Evolutionary conservation across 2,797 vertebrate species (phyloP), one percentile per base, ranked within the genome.

Genomic region (Coranthus polyacanthus): DNA sequence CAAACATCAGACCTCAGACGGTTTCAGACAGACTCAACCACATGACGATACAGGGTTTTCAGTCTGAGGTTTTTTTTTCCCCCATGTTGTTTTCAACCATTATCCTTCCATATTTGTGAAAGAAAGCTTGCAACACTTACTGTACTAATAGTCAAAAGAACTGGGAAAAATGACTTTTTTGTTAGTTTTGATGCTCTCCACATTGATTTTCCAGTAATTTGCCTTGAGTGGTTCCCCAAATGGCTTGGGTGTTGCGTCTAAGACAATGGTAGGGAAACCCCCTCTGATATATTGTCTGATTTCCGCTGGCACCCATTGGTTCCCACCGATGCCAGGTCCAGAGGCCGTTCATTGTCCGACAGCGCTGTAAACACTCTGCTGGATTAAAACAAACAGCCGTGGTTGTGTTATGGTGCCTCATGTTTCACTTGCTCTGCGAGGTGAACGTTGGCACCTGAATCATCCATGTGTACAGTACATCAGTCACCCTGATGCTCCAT

Each of bases 331-430:
- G 57, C 49, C 65, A 46, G 12, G 47, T 73, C 52, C 59, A 32
- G 59, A 46, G 60, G 36, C 43, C 51, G 51, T 24, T 67, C 29
- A 24, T 45, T 73, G 60, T 49, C 67, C 68, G 50, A 74, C 60
- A 45, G 38, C 42, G 37, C 10, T 6, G 65, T 64, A 67, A 78
- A 78, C 56, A 74, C 41, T 55, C 17, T 17, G 20, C 57, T 45
- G 12, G 16, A 61, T 66, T 66, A 76, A 78, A 55, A 71, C 64
- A 75, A 68, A 71, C 71, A 70, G 62, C 47, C 26, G 41, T 6
- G n/a, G 38, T 55, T 75, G 43, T 56, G 41, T 56, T 68, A 52
- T 50, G 56, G 37, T 66, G 68, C 59, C 22, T 55, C 37, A 6
- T 63, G 37, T 54, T 68, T 66, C 5, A 42, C 72, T 70, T 70